Evolutionary conservation across 2,113 vertebrate species (phyloP), one percentile per base, ranked within the genome.

Genomic region (Macquaria australasica): DNA sequence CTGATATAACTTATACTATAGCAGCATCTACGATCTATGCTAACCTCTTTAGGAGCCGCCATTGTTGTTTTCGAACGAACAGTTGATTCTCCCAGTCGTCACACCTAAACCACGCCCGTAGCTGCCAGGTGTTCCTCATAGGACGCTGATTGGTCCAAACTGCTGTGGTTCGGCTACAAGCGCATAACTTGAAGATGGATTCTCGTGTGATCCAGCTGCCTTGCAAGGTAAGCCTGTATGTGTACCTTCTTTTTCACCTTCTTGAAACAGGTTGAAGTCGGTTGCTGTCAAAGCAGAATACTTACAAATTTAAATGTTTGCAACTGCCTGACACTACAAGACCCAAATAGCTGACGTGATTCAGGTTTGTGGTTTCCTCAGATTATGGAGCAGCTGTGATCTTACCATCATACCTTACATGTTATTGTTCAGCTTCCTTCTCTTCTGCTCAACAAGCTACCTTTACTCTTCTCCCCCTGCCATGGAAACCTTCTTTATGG

Each of bases 401-500:
- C 71, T 79, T 55, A 37, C 70, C 66, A 82, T 53, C 12, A 18
- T 43, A 51, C 50, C 64, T 53, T 14, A 55, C 25, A 75, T 64
- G 53, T 66, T 80, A 69, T 86, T 84, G 84, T 85, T 85, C 23
- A 5, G 45, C 73, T 31, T 76, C 58, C 59, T 59, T 53, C 66
- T 6, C 51, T 53, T 69, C 12, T 56, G 10, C 68, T 77, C 79
- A 79, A 82, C 85, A 77, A 79, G 68, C 55, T 83, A 77, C 79
- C 73, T 79, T 85, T 87, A 60, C 75, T 87, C 62, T 69, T 73
- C 43, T 55, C 75, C 34, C 60, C 56, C 77, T 89, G 87, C 86
- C 66, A 82, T 72, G 78, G 90, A 88, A 89, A 81, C 79, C 85
- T 85, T 92, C 90, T 94, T 94, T 94, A 91, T 89, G 86, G 88